Evolutionary conservation across 2,888 invertebrate genomes (phyloP).

Genomic region (Ephialtes manifestator): DNA sequence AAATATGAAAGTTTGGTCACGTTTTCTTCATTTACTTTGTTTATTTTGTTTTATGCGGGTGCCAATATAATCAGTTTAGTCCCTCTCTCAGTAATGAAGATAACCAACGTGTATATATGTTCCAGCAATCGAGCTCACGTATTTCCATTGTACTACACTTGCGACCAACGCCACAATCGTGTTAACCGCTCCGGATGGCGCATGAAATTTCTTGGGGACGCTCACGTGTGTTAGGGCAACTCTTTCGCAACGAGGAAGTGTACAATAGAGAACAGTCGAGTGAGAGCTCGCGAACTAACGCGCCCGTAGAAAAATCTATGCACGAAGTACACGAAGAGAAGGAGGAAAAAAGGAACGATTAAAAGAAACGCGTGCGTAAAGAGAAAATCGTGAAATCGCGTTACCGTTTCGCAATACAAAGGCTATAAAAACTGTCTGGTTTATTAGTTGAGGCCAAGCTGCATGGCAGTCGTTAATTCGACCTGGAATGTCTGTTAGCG

Average conservation of each 20-base stretch:
- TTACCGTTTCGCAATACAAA: slow-evolving; percentile 45
- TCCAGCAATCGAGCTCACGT: slow-evolving; percentile 36
- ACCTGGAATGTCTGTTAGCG: background rate
- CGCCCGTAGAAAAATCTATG: slow-evolving; percentile 41
- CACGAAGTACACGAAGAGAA: slow-evolving; percentile 4
- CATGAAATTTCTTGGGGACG: slow-evolving; percentile 54
- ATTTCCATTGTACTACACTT: slow-evolving; percentile 42
- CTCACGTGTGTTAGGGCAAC: slow-evolving; percentile 36
- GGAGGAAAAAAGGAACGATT: slow-evolving; percentile 1
- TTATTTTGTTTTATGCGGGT: slow-evolving; percentile 20
- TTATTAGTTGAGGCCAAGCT: background rate
- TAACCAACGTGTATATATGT: slow-evolving; percentile 3
- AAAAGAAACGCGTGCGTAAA: slow-evolving; percentile 29
- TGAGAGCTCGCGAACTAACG: slow-evolving; percentile 37
- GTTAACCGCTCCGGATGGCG: slow-evolving; percentile 24
- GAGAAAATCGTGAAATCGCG: slow-evolving; percentile 55
- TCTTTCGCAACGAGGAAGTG: slow-evolving; percentile 66
- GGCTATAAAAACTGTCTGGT: slow-evolving; percentile 2
- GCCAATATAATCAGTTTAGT: slow-evolving; percentile 2
- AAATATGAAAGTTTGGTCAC: background rate
- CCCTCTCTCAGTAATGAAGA: slow-evolving; percentile 1
- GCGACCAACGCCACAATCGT: slow-evolving; percentile 26
- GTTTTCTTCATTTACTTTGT: background rate
- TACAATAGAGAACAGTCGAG: slow-evolving; percentile 59
- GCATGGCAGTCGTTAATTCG: background rate